phyloP scores from a whole-genome alignment of 1,140 invertebrate genomes.

The Ctenoplectra terminalis region DNA sequence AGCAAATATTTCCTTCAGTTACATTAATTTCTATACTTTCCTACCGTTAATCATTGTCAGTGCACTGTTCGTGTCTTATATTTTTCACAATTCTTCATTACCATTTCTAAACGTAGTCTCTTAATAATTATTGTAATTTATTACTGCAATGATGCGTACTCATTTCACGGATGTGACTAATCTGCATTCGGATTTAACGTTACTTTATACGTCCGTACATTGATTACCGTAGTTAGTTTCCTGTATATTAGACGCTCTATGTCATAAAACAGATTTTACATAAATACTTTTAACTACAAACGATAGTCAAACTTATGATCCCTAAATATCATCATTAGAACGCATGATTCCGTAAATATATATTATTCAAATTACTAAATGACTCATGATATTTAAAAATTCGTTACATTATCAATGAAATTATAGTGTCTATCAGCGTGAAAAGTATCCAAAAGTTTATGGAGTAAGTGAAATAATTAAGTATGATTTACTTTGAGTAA shows the following conservation, averaged over 20 bases:
- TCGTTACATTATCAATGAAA: too few relatives aligned
- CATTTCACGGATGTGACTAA: constrained; percentile 37
- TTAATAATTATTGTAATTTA: constrained; percentile 55
- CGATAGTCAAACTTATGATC: not conserved
- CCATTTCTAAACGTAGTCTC: constrained; percentile 41
- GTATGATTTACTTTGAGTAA: not conserved
- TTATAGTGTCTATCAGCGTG: too few relatives aligned
- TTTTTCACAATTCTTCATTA: constrained; percentile 36
- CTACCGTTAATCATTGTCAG: constrained; percentile 16
- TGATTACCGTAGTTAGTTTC: constrained; percentile 54
- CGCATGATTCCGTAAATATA: too few relatives aligned
- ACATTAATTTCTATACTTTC: constrained; percentile 37
- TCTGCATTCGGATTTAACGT: constrained; percentile 49
- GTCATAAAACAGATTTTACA: not conserved
- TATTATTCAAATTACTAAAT: too few relatives aligned
- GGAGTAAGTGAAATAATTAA: not conserved
- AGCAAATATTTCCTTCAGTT: constrained; percentile 30
- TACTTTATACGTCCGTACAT: constrained; percentile 11
- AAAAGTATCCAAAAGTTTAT: not conserved
- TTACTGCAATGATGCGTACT: constrained; percentile 48
- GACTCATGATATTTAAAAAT: too few relatives aligned
- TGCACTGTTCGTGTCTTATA: constrained; percentile 50
- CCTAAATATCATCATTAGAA: not conserved
- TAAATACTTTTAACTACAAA: not conserved
- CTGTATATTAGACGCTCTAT: constrained; percentile 26